Percentiles rank a stretch among this genome's conserved stretches.
These are phyloP conservation scores for Drosophila basisetae DNA, from an alignment of 2,888 invertebrate species.

Conservation along the genomic window DNA sequence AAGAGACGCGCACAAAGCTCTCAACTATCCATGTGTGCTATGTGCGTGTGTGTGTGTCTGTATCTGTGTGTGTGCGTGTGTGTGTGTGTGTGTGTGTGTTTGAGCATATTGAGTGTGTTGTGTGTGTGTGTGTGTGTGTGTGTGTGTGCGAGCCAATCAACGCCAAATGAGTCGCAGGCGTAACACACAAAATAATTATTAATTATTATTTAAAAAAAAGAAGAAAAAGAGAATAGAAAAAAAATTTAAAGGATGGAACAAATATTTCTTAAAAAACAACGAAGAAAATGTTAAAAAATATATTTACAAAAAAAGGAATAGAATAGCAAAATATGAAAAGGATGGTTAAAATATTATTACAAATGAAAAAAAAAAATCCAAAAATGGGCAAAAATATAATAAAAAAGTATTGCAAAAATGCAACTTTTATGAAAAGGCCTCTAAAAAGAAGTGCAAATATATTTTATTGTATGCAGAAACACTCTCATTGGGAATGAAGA, in stretches of 20 bases:
- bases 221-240: not conserved
- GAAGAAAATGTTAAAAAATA: not conserved
- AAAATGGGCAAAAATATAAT: not conserved
- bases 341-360: not conserved
- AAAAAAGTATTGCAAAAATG: not conserved
- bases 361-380: fast-evolving
- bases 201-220: slow-evolving; percentile 15
- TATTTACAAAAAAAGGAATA: not conserved
- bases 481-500: not conserved
- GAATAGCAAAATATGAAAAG: not conserved
- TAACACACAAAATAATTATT: slow-evolving; percentile 45
- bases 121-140: slow-evolving; percentile 14
- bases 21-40: slow-evolving; percentile 24
- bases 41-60: slow-evolving; percentile 16
- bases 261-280: not conserved
- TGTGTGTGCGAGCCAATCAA: slow-evolving; percentile 62
- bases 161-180: slow-evolving; percentile 65
- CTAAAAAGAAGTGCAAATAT: not conserved
- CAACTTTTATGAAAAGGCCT: not conserved
- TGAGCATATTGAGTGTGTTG: slow-evolving; percentile 11
- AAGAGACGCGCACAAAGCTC: slow-evolving; percentile 34
- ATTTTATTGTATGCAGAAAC: not conserved
- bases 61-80: slow-evolving; percentile 7
- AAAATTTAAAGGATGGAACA: not conserved
- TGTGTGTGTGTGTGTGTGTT: slow-evolving; percentile 12